Conservation (phyloP, 2,797 vertebrate genomes). For the Scomberomorus guttatus region DNA sequence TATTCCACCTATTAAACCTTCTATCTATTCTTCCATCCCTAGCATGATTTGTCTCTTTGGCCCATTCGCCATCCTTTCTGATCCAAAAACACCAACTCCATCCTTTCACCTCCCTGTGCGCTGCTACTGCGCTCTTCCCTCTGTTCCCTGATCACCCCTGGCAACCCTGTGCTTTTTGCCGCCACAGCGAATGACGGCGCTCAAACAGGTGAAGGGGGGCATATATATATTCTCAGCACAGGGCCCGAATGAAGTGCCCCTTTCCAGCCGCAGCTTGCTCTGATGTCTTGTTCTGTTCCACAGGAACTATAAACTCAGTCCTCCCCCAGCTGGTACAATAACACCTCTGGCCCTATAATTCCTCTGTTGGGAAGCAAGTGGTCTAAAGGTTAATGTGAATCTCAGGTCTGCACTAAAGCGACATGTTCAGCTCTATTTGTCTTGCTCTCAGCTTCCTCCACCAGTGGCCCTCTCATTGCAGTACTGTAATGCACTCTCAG, state of each 20-base stretch:
- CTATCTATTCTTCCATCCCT: constrained; percentile 69
- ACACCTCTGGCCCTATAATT: constrained; percentile 77
- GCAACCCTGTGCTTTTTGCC: constrained; percentile 59
- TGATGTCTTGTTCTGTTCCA: constrained; percentile 41
- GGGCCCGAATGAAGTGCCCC: constrained; percentile 58
- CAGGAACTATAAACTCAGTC: constrained; percentile 55
- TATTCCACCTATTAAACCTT: constrained; percentile 75
- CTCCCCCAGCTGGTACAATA: constrained; percentile 61
- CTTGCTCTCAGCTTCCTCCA: constrained; percentile 53
- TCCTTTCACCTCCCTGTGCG: constrained; percentile 68
- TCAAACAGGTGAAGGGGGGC: constrained; percentile 56
- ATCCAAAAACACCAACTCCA: constrained; percentile 72
- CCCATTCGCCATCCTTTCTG: constrained; percentile 59
- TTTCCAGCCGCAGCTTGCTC: constrained; percentile 42
- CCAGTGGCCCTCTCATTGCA: constrained; percentile 39
- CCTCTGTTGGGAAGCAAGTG: constrained; percentile 74
- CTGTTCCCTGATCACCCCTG: constrained; percentile 57
- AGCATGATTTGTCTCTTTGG: constrained; percentile 69
- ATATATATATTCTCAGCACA: constrained; percentile 40
- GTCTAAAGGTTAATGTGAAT: constrained; percentile 78
- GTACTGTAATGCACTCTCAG: constrained; percentile 51
- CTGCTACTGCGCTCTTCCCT: constrained; percentile 38
- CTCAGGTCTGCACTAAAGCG: constrained; percentile 59
- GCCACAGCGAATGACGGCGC: constrained; percentile 33
- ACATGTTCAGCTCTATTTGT: constrained; percentile 62